Evolutionary conservation across 2,797 vertebrate genomes (phyloP), one percentile per base, ranked within the genome.

Genomic region (Pipistrellus nathusii): DNA sequence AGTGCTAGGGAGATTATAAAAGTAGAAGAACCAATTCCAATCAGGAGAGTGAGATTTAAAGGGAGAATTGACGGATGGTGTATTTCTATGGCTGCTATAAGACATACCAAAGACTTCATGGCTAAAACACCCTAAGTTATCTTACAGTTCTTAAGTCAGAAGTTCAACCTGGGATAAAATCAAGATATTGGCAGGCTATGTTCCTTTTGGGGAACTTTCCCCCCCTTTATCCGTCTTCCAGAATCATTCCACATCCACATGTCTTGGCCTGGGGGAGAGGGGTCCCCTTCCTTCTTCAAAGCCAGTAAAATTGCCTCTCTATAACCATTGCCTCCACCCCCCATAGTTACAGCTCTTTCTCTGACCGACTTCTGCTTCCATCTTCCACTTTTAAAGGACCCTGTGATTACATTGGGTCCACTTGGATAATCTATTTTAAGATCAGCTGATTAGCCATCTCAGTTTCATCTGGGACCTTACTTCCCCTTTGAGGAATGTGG

Each of bases 371-470:
- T 83, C 12, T 71, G 48, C 55, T 6, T 72, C 44, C 41, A 10
- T 85, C 57, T 89, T 64, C 13, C 18, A 27, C 20, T 85, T 90
- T 85, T 92, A 90, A 90, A 90, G 44, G 73, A 27, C 6, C 11
- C 68, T 35, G 4, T 46, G 68, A 75, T 88, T 91, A 76, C 14
- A 68, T 14, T 72, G 32, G 38, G 18, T 18, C n/a, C 13, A 80
- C 41, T 66, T 90, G n/a, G 41, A 66, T 75, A 55, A 72, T 76
- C 23, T 41, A 32, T 76, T 76, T 92, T 76, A 72, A 72, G 38
- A 81, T 72, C n/a, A 83, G n/a, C 41, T 62, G 6, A 88, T 75
- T 71, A 80, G 30, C 55, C 12, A 8, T 30, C 18, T 88, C 21
- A 41, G 0, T 59, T 85, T 32, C 11, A 30, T 44, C 51, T 5